These are phyloP conservation scores for Drosophila paulistorum DNA, from an alignment of 1,140 invertebrate genomes.

Conservation along the genomic window DNA sequence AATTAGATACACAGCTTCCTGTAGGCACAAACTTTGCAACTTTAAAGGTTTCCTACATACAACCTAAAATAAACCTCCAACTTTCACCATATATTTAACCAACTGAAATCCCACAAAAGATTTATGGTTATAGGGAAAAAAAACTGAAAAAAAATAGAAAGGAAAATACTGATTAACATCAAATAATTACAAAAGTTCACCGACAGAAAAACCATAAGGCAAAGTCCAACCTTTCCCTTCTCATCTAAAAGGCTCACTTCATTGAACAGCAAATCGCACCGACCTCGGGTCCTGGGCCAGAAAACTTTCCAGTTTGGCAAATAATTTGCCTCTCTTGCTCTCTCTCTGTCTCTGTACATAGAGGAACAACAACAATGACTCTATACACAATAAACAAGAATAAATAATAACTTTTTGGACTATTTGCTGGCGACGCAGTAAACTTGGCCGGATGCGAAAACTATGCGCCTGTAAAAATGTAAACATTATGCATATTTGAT, in stretches of 20 bases:
- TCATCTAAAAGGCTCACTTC: slow-evolving; percentile 50
- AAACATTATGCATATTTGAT: slow-evolving; percentile 82
- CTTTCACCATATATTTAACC: slow-evolving; percentile 47
- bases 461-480: slow-evolving; percentile 65
- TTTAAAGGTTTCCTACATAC: slow-evolving; percentile 10
- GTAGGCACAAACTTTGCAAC: slow-evolving; percentile 22
- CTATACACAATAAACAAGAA: slow-evolving; percentile 69
- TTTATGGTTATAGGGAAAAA: slow-evolving; percentile 65
- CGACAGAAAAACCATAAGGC: slow-evolving; percentile 66
- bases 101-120: slow-evolving; percentile 39
- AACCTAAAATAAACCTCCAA: slow-evolving; percentile 26
- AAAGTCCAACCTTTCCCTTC: slow-evolving; percentile 34
- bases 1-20: slow-evolving; percentile 17
- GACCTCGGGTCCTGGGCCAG: background rate
- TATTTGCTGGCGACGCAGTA: slow-evolving; percentile 74
- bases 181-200: slow-evolving; percentile 81
- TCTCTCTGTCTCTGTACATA: too few relatives aligned
- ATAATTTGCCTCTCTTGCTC: slow-evolving; percentile 55
- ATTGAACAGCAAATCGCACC: slow-evolving; percentile 50
- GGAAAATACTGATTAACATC: slow-evolving; percentile 72
- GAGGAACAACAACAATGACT: background rate
- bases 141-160: background rate
- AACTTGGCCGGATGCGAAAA: slow-evolving; percentile 56
- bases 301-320: slow-evolving; percentile 62
- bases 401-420: slow-evolving; percentile 67